Conservation (phyloP, 2,113 vertebrate genomes). For the Pelvicachromis taeniatus region DNA sequence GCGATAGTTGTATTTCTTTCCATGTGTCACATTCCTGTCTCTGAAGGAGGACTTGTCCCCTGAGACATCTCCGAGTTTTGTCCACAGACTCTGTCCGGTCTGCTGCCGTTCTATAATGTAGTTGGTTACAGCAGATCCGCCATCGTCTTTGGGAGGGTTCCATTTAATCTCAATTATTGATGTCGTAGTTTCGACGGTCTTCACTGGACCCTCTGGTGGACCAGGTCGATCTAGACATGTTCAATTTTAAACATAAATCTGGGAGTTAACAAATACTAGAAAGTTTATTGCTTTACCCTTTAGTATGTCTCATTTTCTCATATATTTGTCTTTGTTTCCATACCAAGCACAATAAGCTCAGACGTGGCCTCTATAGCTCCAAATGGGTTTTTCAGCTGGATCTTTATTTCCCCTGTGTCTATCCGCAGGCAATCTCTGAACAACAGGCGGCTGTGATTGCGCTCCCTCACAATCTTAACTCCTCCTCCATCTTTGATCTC, state of each 20-base stretch:
- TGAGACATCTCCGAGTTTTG: conserved; percentile 71
- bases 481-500: conserved; percentile 70
- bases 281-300: neutral
- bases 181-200: conserved; percentile 67
- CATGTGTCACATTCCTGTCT: conserved; percentile 73
- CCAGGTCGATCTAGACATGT: conserved; percentile 74
- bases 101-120: conserved; percentile 80
- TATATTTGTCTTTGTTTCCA: neutral
- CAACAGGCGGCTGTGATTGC: conserved; percentile 72
- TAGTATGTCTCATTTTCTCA: conserved; percentile 33
- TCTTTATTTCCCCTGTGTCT: conserved; percentile 80
- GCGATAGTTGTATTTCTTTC: conserved; percentile 80
- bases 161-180: conserved; percentile 75
- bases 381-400: conserved; percentile 78
- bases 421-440: conserved; percentile 75
- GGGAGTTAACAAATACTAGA: neutral
- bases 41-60: conserved; percentile 71
- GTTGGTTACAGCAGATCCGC: conserved; percentile 74
- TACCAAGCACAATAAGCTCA: conserved; percentile 76
- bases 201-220: conserved; percentile 80
- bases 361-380: conserved; percentile 71
- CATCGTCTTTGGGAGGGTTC: conserved; percentile 78
- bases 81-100: conserved; percentile 74
- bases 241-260: neutral
- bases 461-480: conserved; percentile 72